Percentiles rank a stretch among this genome's conserved stretches.
Evolutionary conservation across 2,113 vertebrate genomes (phyloP).

Genomic region (Pseudopodoces humilis): DNA sequence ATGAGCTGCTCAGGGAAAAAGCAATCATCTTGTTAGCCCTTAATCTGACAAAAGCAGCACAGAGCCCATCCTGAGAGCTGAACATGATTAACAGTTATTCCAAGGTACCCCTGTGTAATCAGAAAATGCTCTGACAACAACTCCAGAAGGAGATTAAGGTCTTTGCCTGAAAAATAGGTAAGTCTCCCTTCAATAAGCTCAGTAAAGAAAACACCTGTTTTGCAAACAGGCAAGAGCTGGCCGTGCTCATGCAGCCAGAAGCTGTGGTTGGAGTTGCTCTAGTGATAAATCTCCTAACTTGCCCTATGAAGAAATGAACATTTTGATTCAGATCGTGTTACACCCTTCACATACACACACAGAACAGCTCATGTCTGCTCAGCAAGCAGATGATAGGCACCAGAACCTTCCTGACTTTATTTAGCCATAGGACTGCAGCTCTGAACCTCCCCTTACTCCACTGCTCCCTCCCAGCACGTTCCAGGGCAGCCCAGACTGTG

Average conservation of each 20-base stretch:
- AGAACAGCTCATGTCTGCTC: not conserved
- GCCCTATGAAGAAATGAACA: not conserved
- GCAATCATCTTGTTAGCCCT: constrained; percentile 30
- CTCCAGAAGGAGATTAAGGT: not conserved
- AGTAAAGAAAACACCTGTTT: not conserved
- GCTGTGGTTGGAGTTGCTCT: not conserved
- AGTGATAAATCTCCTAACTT: not conserved
- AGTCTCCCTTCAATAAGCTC: not conserved
- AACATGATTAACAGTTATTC: constrained; percentile 28
- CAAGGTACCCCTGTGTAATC: constrained; percentile 1
- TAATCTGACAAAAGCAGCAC: constrained; percentile 35
- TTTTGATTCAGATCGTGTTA: not conserved
- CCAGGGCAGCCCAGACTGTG: fast-evolving
- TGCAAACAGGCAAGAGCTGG: not conserved
- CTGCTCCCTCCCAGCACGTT: not conserved
- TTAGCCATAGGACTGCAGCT: not conserved
- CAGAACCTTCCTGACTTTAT: not conserved
- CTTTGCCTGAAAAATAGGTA: not conserved
- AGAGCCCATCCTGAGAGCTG: not conserved
- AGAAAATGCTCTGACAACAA: constrained; percentile 22
- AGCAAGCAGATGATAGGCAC: not conserved
- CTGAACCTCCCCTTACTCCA: not conserved
- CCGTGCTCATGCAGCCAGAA: not conserved
- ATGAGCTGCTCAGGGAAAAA: not conserved
- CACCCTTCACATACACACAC: not conserved